phyloP scores from a whole-genome alignment of 2,888 invertebrate species.

The Plagiodera versicolora region DNA sequence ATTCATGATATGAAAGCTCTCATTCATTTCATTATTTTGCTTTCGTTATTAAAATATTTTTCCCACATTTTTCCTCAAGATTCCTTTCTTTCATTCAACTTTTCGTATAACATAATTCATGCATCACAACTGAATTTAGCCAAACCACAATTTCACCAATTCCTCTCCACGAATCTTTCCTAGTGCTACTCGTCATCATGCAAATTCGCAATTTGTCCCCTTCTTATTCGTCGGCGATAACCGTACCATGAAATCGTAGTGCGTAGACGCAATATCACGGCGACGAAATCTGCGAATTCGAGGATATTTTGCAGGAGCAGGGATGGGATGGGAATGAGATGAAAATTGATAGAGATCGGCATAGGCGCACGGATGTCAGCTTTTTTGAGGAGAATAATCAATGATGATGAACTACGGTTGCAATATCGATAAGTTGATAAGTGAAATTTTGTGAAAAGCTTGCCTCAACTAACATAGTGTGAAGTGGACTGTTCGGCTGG shows the following conservation, averaged over 20 bases:
- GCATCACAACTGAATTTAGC: background rate
- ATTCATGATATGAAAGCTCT: too few relatives aligned
- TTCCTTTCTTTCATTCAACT: too few relatives aligned
- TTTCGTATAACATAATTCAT: background rate
- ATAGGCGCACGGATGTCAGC: background rate
- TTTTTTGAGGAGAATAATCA: background rate
- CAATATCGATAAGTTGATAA: too few relatives aligned
- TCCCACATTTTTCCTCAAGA: too few relatives aligned
- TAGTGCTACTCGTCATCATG: constrained; percentile 13
- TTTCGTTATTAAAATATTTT: too few relatives aligned
- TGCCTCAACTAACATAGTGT: too few relatives aligned
- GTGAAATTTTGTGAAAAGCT: too few relatives aligned
- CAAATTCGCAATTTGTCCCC: constrained; percentile 17
- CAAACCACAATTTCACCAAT: constrained; percentile 7
- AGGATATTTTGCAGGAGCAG: background rate
- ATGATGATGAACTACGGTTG: too few relatives aligned
- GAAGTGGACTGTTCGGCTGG: too few relatives aligned
- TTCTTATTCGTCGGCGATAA: constrained; percentile 14
- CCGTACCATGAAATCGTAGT: constrained; percentile 14
- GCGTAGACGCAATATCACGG: constrained; percentile 7
- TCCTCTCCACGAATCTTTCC: constrained; percentile 11
- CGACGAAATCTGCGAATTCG: constrained; percentile 8
- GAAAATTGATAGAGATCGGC: background rate
- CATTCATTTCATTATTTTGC: too few relatives aligned
- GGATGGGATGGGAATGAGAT: background rate